Evolutionary conservation across 2,888 invertebrate species (phyloP), one percentile per base, ranked within the genome.

Genomic region (Clostera curtula): DNA sequence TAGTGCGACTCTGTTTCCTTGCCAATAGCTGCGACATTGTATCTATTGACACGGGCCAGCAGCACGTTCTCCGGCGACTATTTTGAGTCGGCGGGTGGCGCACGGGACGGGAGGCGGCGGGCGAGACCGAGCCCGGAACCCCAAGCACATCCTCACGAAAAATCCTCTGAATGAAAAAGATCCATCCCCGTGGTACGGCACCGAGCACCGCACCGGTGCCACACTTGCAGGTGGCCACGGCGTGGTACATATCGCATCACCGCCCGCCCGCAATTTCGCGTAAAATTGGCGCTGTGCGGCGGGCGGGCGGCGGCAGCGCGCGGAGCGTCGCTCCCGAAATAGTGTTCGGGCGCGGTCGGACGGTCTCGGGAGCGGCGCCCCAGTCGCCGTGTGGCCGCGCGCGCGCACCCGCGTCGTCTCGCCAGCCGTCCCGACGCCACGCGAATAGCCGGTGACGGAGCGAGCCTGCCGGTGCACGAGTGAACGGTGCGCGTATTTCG

Each of bases 261-360:
- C 79, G 82, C 82, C 82, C 79, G 80, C 82, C 82, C 80, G 82
- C 77, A 80, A 80, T 80, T 80, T 80, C 74, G 80, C 82, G 82
- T 82, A 79, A 82, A 82, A 82, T 82, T 82, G 82, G 82, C 82
- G 80, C 77, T 75, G 66, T 68, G 73, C 60, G 67, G 66, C 74
- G 77, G 76, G 76, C 76, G 80, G 79, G 73, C 73, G 68, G 65
- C 62, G 68, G 72, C 67, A 56, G 71, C 72, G 73, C 65, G 75
- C 68, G 74, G 72, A 69, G 75, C 71, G 79, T 69, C 80, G 77
- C 61, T 80, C 82, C 82, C 79, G 82, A 82, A 82, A 82, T 82
- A 82, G 82, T 77, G 80, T 79, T 80, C 80, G 82, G 80, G 75
- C 56, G 75, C 76, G 72, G 79, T 80, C 82, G 82, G 71, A 64